Evolutionary conservation across 2,113 vertebrate genomes (phyloP), one percentile per base, ranked within the genome.

Genomic region (Typhlomys cinereus): DNA sequence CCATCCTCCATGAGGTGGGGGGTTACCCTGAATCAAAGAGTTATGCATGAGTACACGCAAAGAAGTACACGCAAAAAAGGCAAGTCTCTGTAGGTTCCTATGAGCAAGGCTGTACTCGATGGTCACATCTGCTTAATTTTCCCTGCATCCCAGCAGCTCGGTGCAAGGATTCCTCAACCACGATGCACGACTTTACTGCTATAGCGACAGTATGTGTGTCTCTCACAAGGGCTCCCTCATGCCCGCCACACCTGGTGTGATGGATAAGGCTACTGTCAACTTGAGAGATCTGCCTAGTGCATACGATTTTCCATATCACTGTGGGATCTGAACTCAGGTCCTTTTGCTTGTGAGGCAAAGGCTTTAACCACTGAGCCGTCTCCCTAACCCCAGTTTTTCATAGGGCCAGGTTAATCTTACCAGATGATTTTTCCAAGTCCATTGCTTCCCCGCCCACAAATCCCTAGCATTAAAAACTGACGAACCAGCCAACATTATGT

Each of bases 381-480:
- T 48, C 85, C 66, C 50, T 84, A 83, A 20, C 89, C 59, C 34
- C 50, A 79, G 80, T 20, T 84, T 90, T 95, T 85, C 61, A 66
- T 20, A 92, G 46, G 46, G 39, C 50, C 15, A 44, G 34, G 36
- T 54, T 84, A 66, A 93, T 91, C 34, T 88, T 44, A 83, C 67
- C 62, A 92, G 46, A 79, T 73, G 14, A 88, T 79, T 88, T 93
- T 70, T 46, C 15, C 11, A 64, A 59, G 36, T 25, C 39, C 34
- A 48, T 7, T 48, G 12, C 62, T 67, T 34, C 62, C 62, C 46
- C 44, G 9, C 23, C 18, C 48, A 29, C 46, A 57, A 88, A 69
- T n/a, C 1, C 18, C 10, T 50, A 88, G 31, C 48, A 94, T 75
- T 79, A 75, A 92, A 95, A 95, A 87, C n/a, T 31, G 11, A 71